Percentiles rank a stretch among this genome's conserved stretches.
Conservation (phyloP, 92 coral and sea anemone species). For the Porites cylindrica region DNA sequence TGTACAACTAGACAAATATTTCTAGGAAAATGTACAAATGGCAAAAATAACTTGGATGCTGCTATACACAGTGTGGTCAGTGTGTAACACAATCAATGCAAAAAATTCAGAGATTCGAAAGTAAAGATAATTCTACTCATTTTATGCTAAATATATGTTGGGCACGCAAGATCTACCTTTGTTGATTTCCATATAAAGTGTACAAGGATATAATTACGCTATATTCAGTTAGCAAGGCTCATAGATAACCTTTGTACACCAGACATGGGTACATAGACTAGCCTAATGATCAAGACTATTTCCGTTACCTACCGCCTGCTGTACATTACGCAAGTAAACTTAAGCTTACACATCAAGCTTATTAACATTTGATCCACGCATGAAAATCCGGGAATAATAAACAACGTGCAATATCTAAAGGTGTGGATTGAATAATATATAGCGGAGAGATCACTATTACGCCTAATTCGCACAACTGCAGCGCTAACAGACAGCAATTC, state of each 20-base stretch:
- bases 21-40: neutral
- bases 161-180: neutral
- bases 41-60: neutral
- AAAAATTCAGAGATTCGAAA: conserved; percentile 1
- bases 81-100: conserved; percentile 9
- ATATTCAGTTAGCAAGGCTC: neutral
- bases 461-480: neutral
- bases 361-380: neutral
- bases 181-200: neutral
- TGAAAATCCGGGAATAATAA: neutral
- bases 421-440: neutral
- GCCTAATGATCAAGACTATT: conserved; percentile 13
- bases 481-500: neutral
- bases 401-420: conserved; percentile 16
- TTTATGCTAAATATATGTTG: conserved; percentile 3
- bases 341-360: neutral
- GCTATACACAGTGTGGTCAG: neutral
- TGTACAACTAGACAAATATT: neutral
- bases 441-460: neutral
- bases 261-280: neutral
- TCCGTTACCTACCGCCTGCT: neutral
- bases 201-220: neutral
- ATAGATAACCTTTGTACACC: neutral
- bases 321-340: conserved; percentile 36
- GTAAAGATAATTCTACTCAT: neutral